A percentile compares a stretch with the other conserved stretches of the same genome.
phyloP scores from a whole-genome alignment of 2,113 vertebrate species.

The Athene cunicularia region DNA sequence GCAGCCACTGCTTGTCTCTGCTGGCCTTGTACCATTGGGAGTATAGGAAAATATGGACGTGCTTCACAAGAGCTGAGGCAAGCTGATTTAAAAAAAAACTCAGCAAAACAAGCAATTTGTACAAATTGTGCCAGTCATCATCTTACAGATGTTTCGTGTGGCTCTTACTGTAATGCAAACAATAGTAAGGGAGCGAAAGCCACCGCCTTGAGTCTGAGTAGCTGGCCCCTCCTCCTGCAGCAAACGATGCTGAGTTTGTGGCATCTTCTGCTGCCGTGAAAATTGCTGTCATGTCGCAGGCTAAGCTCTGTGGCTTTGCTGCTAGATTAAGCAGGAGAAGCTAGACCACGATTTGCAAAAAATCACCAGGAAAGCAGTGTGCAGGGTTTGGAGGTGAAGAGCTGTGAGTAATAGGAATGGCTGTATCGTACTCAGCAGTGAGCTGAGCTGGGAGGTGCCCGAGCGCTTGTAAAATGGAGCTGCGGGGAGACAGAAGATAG shows the following conservation, averaged over 20 bases:
- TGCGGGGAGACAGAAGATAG: not conserved
- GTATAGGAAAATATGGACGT: accelerated
- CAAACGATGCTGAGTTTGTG: not conserved
- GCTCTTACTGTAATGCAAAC: not conserved
- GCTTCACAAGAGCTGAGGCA: not conserved
- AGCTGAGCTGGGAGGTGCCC: not conserved
- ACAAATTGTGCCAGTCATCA: not conserved
- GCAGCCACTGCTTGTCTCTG: not conserved
- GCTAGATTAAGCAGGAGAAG: slow-evolving; percentile 15
- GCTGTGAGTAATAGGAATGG: not conserved
- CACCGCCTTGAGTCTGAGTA: not conserved
- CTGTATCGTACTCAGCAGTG: not conserved
- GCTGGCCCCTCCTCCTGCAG: slow-evolving; percentile 43
- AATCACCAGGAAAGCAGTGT: not conserved
- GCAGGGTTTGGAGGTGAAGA: not conserved
- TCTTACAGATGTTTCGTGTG: not conserved
- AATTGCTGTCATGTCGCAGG: slow-evolving; percentile 15
- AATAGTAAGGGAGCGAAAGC: slow-evolving; percentile 21
- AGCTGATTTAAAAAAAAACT: not conserved
- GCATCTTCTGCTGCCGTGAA: slow-evolving; percentile 13
- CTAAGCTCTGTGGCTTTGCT: slow-evolving; percentile 10
- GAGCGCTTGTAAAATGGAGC: not conserved
- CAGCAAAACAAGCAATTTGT: not conserved
- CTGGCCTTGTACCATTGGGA: not conserved
- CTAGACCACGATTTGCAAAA: not conserved